Evolutionary conservation across 1,140 invertebrate genomes (phyloP).

Genomic region (Drosophila busckii): DNA sequence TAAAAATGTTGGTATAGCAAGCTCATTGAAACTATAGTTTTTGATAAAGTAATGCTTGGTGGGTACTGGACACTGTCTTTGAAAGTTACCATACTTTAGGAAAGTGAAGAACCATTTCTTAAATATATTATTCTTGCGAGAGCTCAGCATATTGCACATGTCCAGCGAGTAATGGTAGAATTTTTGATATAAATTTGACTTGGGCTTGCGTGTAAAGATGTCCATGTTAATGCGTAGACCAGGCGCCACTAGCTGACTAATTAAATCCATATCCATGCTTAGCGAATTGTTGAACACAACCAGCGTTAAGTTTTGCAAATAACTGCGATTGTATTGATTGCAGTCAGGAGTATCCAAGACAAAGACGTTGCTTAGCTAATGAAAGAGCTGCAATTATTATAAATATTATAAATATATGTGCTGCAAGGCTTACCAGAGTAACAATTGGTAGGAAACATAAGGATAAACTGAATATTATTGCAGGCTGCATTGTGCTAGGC

Average conservation of each 20-base stretch:
- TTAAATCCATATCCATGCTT: constrained; percentile 18
- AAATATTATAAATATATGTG: no score
- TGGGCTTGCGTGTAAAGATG: constrained; percentile 14
- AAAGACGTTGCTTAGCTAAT: background rate
- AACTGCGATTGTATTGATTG: constrained; percentile 23
- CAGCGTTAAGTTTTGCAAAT: constrained; percentile 28
- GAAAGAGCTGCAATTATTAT: background rate
- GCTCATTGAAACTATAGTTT: background rate
- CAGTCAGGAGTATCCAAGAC: background rate
- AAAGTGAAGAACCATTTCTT: constrained; percentile 32
- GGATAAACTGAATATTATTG: no score
- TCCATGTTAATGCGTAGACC: constrained; percentile 27
- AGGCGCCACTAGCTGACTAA: background rate
- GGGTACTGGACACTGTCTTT: constrained; percentile 8
- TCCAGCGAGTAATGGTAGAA: constrained; percentile 35
- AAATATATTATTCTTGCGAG: constrained; percentile 25
- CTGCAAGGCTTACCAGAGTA: no score
- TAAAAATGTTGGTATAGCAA: constrained; percentile 13
- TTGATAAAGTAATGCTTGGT: constrained; percentile 17
- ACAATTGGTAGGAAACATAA: no score
- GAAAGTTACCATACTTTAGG: constrained; percentile 22
- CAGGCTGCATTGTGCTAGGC: no score
- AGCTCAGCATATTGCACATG: constrained; percentile 26
- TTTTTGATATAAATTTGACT: constrained; percentile 18
- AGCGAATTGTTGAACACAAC: background rate